Percentiles rank a stretch among this genome's conserved stretches.
Conservation (phyloP, 2,888 invertebrate genomes). For the Sthenelais limicola region DNA sequence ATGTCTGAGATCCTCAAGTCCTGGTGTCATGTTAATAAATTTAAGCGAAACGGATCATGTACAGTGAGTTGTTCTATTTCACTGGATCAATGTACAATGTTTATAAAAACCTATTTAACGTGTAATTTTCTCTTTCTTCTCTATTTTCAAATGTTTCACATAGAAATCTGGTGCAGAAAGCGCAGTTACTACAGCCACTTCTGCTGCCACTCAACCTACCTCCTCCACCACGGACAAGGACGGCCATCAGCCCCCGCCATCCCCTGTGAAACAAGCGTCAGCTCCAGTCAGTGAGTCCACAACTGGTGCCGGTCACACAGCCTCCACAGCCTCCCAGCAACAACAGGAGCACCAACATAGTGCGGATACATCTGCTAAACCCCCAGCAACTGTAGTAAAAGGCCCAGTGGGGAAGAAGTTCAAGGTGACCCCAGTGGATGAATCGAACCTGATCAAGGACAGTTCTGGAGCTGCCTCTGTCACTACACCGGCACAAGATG, state of each 20-base stretch:
- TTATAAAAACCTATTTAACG: too few relatives aligned
- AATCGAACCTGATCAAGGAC: background rate
- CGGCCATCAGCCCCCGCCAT: slow-evolving; percentile 1
- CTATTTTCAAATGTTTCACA: too few relatives aligned
- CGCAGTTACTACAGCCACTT: too few relatives aligned
- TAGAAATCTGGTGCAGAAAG: too few relatives aligned
- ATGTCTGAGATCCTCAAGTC: too few relatives aligned
- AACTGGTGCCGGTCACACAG: background rate
- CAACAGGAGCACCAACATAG: background rate
- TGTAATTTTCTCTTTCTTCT: too few relatives aligned
- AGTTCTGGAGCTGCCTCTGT: background rate
- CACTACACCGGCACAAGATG: too few relatives aligned
- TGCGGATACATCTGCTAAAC: background rate
- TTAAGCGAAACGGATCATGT: too few relatives aligned
- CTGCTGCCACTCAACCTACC: background rate
- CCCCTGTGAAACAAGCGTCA: background rate
- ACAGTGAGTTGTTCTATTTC: too few relatives aligned
- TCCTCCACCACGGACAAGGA: background rate
- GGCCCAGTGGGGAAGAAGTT: slow-evolving; percentile 33
- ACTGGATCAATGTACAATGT: too few relatives aligned
- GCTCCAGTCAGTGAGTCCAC: background rate
- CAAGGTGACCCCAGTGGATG: slow-evolving; percentile 41
- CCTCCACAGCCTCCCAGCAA: background rate
- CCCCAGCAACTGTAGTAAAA: slow-evolving; percentile 24
- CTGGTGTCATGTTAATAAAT: too few relatives aligned